These are phyloP conservation scores for Drosophila pandora DNA, from an alignment of 1,140 invertebrate species.

Conservation along the genomic window DNA sequence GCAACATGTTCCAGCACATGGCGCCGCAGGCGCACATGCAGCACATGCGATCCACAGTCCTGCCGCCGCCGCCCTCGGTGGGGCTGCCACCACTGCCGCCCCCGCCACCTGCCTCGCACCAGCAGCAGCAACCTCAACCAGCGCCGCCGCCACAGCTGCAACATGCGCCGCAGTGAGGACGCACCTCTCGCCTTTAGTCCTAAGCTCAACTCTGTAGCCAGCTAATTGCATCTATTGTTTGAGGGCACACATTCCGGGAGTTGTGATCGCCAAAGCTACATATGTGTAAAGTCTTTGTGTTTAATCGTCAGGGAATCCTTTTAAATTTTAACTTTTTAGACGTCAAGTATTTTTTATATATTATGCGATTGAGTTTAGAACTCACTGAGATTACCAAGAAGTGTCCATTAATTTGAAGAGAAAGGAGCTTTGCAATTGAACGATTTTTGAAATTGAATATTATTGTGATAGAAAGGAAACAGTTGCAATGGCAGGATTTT, in stretches of 20 bases:
- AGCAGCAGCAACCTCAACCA: constrained; percentile 61
- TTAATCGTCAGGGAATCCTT: no score
- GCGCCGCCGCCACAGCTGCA: constrained; percentile 57
- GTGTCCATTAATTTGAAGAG: not conserved
- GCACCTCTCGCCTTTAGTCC: constrained; percentile 38
- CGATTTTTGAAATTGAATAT: not conserved
- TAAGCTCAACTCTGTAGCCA: constrained; percentile 55
- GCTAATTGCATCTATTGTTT: constrained; percentile 34
- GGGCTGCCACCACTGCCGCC: constrained; percentile 50
- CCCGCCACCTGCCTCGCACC: constrained; percentile 64
- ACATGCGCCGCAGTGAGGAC: constrained; percentile 49
- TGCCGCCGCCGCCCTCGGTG: constrained; percentile 42
- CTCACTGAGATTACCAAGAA: not conserved
- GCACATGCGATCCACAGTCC: constrained; percentile 65
- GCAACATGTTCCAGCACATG: constrained; percentile 82
- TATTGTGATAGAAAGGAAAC: not conserved
- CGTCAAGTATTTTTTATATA: not conserved
- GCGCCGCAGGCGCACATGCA: constrained; percentile 78
- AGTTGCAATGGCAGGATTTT: no score
- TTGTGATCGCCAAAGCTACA: constrained; percentile 20
- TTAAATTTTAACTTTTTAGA: no score
- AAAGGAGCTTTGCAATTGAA: not conserved
- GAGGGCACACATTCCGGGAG: constrained; percentile 29
- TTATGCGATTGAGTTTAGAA: not conserved
- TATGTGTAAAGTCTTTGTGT: not conserved